Percentiles rank a stretch among this genome's conserved stretches.
Conservation (phyloP, 2,797 vertebrate species). For the Falco berigora region DNA sequence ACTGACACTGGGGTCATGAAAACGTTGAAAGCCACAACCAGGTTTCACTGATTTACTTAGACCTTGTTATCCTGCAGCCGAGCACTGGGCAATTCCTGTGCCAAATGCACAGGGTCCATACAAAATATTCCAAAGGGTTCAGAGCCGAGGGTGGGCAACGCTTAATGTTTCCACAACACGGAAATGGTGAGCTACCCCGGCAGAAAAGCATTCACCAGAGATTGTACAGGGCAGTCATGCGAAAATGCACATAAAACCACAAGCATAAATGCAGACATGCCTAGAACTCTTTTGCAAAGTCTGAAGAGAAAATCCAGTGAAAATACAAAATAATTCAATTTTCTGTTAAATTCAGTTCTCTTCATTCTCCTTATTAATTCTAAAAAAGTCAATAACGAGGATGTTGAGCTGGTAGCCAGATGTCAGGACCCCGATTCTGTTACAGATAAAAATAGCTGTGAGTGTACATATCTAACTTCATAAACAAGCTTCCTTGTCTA, state of each 20-base stretch:
- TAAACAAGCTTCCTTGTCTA: conserved; percentile 45
- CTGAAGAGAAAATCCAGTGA: background rate
- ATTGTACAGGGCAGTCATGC: background rate
- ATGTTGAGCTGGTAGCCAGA: conserved; percentile 39
- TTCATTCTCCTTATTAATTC: background rate
- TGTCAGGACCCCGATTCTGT: background rate
- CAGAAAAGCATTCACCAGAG: background rate
- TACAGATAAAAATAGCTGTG: conserved; percentile 45
- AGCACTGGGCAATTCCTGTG: background rate
- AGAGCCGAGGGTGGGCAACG: background rate
- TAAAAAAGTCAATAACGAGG: background rate
- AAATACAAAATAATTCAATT: background rate
- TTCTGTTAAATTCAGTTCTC: background rate
- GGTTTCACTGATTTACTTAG: background rate
- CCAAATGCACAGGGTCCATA: background rate
- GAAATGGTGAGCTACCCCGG: background rate
- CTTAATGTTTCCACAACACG: fast-evolving
- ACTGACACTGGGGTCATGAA: background rate
- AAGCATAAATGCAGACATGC: background rate
- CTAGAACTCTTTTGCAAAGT: background rate
- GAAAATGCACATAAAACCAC: background rate
- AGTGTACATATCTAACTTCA: background rate
- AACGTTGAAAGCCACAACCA: background rate
- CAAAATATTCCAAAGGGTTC: background rate
- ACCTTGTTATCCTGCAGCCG: background rate